phyloP scores from a whole-genome alignment of 2,113 vertebrate genomes.

The Gadus macrocephalus region DNA sequence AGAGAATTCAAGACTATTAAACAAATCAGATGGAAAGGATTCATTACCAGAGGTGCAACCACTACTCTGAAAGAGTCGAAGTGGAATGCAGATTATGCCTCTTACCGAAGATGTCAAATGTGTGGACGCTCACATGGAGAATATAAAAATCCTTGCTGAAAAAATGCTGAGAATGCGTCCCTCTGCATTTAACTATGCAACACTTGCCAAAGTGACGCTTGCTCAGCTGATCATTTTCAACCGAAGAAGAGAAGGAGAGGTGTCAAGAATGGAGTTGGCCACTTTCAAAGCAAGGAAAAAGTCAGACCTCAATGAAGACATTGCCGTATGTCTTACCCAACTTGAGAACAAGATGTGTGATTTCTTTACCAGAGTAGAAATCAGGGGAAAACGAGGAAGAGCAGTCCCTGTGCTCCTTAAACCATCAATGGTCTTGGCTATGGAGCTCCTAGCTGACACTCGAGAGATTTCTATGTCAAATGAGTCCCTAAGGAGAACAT shows the following conservation, averaged over 20 bases:
- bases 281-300: constrained; percentile 20
- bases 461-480: constrained; percentile 25
- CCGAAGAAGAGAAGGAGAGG: constrained; percentile 35
- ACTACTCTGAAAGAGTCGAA: constrained; percentile 3
- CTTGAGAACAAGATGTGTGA: constrained; percentile 22
- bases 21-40: constrained; percentile 9
- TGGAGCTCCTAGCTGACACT: constrained; percentile 29
- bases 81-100: neutral
- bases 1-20: constrained; percentile 13
- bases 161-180: constrained; percentile 7
- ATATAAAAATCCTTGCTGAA: constrained; percentile 2
- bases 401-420: constrained; percentile 33
- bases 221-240: constrained; percentile 37
- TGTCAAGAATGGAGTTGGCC: constrained; percentile 29
- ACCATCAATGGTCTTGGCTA: constrained; percentile 19
- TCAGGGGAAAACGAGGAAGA: constrained; percentile 31
- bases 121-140: constrained; percentile 6
- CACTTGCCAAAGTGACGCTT: constrained; percentile 29
- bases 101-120: neutral
- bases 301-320: constrained; percentile 26
- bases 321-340: constrained; percentile 17
- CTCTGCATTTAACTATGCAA: constrained; percentile 14
- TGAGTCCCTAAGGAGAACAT: constrained; percentile 17
- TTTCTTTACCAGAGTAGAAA: constrained; percentile 29
- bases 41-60: constrained; percentile 13